phyloP scores from a whole-genome alignment of 1,140 invertebrate species.

The Sminthurinus signatus region DNA sequence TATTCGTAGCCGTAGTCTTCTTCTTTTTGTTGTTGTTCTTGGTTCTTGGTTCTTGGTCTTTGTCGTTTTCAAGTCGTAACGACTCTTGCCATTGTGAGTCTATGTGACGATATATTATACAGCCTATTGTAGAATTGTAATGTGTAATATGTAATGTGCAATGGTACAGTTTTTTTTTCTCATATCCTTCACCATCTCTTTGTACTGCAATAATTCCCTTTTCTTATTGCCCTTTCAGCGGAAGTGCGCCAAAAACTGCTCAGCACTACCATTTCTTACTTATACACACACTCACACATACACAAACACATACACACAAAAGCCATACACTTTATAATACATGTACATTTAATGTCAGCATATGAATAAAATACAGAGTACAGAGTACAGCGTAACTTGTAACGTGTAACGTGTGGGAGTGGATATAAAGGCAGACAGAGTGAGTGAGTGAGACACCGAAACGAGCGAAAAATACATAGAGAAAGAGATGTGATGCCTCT shows the following conservation, averaged over 20 bases:
- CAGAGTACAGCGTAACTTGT: no score
- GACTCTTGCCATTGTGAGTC: not conserved
- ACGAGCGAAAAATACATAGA: no score
- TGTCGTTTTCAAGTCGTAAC: not conserved
- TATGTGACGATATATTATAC: not conserved
- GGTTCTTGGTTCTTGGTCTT: not conserved
- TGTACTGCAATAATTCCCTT: conserved; percentile 19
- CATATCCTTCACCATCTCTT: conserved; percentile 22
- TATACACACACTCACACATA: not conserved
- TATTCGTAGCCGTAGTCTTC: not conserved
- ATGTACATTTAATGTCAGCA: no score
- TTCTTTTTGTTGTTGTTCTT: not conserved
- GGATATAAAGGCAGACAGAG: no score
- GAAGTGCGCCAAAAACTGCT: conserved; percentile 10
- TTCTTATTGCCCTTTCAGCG: conserved; percentile 17
- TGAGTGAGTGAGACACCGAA: no score
- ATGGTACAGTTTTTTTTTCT: not conserved
- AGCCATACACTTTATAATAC: no score
- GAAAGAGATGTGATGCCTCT: no score
- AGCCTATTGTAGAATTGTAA: not conserved
- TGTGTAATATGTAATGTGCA: not conserved
- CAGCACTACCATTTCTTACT: not conserved
- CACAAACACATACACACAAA: no score
- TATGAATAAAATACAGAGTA: no score
- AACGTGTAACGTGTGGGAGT: no score